phyloP scores from a whole-genome alignment of 2,888 invertebrate genomes.

The Agapetus fuscipes region DNA sequence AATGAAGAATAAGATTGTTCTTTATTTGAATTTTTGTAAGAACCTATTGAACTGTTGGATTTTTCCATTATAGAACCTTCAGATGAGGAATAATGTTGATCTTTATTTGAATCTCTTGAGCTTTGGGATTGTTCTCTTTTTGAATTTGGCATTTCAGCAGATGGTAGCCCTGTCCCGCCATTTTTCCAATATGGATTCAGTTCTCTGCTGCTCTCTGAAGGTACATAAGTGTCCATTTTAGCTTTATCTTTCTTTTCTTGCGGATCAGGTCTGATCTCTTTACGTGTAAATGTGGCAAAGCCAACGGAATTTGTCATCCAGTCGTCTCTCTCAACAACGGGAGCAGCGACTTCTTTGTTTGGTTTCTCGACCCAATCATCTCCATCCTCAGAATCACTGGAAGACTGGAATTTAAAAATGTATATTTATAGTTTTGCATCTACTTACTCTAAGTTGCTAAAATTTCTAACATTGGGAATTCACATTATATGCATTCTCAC shows the following conservation, averaged over 20 bases:
- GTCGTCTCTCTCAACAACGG: slow-evolving; percentile 50
- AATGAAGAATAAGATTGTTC: too few species aligned
- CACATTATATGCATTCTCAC: too few species aligned
- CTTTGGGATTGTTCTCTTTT: too few species aligned
- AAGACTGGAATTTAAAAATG: slow-evolving; percentile 28
- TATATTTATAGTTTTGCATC: too few species aligned
- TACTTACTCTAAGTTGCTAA: too few species aligned
- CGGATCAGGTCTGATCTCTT: slow-evolving; percentile 36
- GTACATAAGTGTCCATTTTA: slow-evolving; percentile 53
- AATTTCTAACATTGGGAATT: too few species aligned
- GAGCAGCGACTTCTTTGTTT: slow-evolving; percentile 7
- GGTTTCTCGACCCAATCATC: slow-evolving; percentile 56
- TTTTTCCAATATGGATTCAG: slow-evolving; percentile 90
- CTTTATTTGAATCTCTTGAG: too few species aligned
- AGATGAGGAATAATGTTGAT: too few species aligned
- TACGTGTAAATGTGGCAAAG: slow-evolving; percentile 33
- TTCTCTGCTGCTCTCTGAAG: slow-evolving; percentile 64
- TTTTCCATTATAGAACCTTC: too few species aligned
- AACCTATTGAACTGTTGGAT: too few species aligned
- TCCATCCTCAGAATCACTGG: slow-evolving; percentile 29
- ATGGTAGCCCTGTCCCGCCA: slow-evolving; percentile 78
- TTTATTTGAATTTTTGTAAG: too few species aligned
- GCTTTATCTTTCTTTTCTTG: slow-evolving; percentile 43
- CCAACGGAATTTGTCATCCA: slow-evolving; percentile 68
- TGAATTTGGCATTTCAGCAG: too few species aligned